Percentiles rank a stretch among this genome's conserved stretches.
Evolutionary conservation across 2,888 invertebrate genomes (phyloP).

Genomic region (Brenthis hecate): DNA sequence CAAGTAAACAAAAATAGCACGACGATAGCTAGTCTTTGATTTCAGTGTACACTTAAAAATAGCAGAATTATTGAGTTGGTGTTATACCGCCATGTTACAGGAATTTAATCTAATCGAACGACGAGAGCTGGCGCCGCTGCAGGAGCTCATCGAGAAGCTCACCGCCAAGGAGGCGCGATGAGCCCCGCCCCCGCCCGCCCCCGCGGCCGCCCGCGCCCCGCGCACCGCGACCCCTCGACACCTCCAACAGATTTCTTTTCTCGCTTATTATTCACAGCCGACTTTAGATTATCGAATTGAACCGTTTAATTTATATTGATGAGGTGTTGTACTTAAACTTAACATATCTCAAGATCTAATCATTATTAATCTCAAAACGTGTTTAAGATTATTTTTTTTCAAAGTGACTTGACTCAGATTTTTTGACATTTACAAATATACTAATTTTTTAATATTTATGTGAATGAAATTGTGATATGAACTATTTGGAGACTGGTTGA

Average conservation of each 20-base stretch:
- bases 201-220: neutral
- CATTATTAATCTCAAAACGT: neutral
- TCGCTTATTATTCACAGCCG: no score
- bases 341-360: constrained; percentile 17
- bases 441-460: constrained; percentile 38
- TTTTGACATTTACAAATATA: constrained; percentile 29
- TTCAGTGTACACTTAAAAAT: no score
- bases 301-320: neutral
- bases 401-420: no score
- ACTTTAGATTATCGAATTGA: neutral
- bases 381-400: no score
- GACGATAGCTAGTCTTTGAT: no score
- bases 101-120: constrained; percentile 98
- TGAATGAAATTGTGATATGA: constrained; percentile 49
- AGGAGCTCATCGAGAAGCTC: constrained; percentile 98
- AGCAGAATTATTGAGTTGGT: no score
- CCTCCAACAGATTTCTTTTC: no score
- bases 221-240: neutral
- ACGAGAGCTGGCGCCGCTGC: constrained; percentile 97
- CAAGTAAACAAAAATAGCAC: no score
- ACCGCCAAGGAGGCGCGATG: constrained; percentile 95
- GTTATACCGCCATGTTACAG: constrained; percentile 76
- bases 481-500: constrained; percentile 35
- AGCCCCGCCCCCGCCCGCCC: constrained; percentile 50
- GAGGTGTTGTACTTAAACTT: constrained; percentile 21